Evolutionary conservation across 2,888 invertebrate species (phyloP).

Genomic region (Stramonita haemastoma): DNA sequence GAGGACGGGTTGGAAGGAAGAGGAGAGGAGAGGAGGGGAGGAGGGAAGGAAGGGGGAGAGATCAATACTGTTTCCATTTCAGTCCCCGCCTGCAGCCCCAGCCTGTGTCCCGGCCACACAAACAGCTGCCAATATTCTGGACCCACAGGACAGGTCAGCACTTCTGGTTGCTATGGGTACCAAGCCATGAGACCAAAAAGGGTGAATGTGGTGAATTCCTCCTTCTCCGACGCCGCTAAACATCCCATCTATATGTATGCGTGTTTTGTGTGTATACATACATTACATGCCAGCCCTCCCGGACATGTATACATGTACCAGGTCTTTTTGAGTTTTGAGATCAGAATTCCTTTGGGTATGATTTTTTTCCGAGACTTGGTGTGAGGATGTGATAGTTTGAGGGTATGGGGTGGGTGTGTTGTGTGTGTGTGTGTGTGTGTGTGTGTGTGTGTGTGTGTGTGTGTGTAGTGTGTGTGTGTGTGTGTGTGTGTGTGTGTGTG

Average conservation of each 20-base stretch:
- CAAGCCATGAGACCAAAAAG: neutral
- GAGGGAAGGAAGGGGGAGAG: neutral
- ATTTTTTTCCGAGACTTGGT: too few relatives aligned
- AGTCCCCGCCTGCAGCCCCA: neutral
- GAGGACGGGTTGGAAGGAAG: neutral
- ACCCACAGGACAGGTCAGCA: constrained; percentile 7
- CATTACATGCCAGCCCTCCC: too few relatives aligned
- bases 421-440: neutral
- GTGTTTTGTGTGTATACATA: neutral
- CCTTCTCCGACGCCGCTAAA: too few relatives aligned
- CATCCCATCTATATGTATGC: neutral
- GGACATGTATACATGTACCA: too few relatives aligned
- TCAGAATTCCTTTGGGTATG: too few relatives aligned
- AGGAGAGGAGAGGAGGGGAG: neutral
- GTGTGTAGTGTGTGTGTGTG: neutral
- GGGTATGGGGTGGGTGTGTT: neutral
- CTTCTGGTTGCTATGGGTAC: constrained; percentile 16
- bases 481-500: constrained; percentile 16
- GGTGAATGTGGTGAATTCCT: too few relatives aligned
- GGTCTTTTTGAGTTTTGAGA: too few relatives aligned
- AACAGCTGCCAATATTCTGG: neutral
- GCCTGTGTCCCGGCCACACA: neutral
- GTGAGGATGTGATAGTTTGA: too few relatives aligned
- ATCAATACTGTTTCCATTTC: constrained; percentile 17
- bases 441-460: constrained; percentile 1